These are phyloP conservation scores for Chironomus striatipennis DNA, from an alignment of 1,140 invertebrate species.

Conservation along the genomic window DNA sequence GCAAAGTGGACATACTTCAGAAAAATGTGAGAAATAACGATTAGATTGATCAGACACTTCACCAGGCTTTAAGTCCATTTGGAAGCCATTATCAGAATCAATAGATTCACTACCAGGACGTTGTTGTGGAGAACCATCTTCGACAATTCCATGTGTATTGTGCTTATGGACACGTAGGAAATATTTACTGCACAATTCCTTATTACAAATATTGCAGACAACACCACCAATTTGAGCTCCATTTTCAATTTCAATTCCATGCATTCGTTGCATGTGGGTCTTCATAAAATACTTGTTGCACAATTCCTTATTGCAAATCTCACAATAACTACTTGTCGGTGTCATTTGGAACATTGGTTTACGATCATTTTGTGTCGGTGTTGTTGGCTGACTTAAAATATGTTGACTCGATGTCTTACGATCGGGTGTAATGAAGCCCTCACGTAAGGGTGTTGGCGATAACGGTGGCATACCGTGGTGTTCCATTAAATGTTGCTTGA, in stretches of 20 bases:
- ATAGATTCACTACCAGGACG: conserved; percentile 42
- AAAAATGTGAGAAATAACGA: conserved; percentile 59
- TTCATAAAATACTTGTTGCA: conserved; percentile 99
- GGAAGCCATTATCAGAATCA: conserved; percentile 39
- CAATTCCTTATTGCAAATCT: conserved; percentile 98
- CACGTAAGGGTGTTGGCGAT: conserved; percentile 33
- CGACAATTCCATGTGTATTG: conserved; percentile 92
- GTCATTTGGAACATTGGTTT: conserved; percentile 43
- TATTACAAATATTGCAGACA: conserved; percentile 94
- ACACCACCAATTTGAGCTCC: conserved; percentile 85
- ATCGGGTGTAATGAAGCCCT: conserved; percentile 38
- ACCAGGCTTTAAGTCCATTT: conserved; percentile 42
- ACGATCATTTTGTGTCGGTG: conserved; percentile 30
- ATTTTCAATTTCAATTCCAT: conserved; percentile 92
- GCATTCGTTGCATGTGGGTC: conserved; percentile 99
- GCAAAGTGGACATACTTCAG: conserved; percentile 79
- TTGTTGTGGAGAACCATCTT: conserved; percentile 52
- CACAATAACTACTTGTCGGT: conserved; percentile 84
- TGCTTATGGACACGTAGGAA: conserved; percentile 94
- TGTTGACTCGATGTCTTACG: conserved; percentile 28
- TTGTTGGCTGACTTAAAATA: conserved; percentile 27
- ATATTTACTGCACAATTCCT: conserved; percentile 96
- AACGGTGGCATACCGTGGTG: conserved; percentile 40
- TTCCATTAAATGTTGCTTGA: conserved; percentile 50
- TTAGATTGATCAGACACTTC: conserved; percentile 44